Conservation (phyloP, 1,140 invertebrate genomes). For the Brachionus manjavacas region DNA sequence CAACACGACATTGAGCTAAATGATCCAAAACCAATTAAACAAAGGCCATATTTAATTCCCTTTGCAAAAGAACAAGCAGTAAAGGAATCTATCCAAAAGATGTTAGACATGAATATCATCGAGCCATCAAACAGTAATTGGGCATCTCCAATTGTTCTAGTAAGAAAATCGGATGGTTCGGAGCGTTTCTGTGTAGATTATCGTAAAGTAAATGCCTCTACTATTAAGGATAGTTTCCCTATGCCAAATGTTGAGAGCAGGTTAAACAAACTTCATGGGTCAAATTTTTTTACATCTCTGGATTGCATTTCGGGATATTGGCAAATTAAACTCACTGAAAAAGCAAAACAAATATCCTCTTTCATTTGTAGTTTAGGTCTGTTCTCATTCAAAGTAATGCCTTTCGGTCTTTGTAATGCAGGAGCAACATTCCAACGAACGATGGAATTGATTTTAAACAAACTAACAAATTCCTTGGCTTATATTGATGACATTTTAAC, state of each 20-base stretch:
- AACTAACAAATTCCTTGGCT: slow-evolving; percentile 42
- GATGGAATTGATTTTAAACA: slow-evolving; percentile 56
- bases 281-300: slow-evolving; percentile 47
- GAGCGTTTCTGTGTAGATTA: slow-evolving; percentile 28
- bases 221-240: slow-evolving; percentile 15
- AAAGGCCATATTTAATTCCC: neutral
- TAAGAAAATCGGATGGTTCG: neutral
- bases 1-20: neutral
- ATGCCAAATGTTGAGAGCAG: slow-evolving; percentile 17
- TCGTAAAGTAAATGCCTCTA: neutral
- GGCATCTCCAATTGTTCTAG: slow-evolving; percentile 16
- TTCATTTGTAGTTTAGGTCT: neutral
- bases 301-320: slow-evolving; percentile 53
- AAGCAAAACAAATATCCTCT: slow-evolving; percentile 47
- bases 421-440: slow-evolving; percentile 57
- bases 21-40: neutral
- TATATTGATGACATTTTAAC: slow-evolving; percentile 61
- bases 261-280: neutral
- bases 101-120: slow-evolving; percentile 33
- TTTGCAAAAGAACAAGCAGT: neutral
- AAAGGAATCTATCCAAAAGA: slow-evolving; percentile 1
- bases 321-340: slow-evolving; percentile 48
- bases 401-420: slow-evolving; percentile 57
- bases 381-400: slow-evolving; percentile 45
- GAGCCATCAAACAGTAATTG: neutral